These are phyloP conservation scores for Brachypterus glaber DNA, from an alignment of 2,888 invertebrate species.

Conservation along the genomic window DNA sequence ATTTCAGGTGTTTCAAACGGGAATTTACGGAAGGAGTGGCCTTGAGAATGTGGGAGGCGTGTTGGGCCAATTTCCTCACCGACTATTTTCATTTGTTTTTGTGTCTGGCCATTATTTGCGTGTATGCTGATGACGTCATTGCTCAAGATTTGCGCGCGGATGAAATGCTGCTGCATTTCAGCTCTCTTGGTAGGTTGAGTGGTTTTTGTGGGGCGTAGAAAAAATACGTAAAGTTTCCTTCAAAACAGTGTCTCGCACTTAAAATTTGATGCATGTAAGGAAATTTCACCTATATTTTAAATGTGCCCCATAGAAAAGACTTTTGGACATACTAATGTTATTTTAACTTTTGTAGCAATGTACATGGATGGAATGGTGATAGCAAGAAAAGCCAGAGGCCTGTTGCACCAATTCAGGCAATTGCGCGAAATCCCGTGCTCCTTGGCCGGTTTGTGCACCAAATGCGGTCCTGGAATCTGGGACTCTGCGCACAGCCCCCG, in stretches of 20 bases:
- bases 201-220: too few relatives aligned
- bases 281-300: too few relatives aligned
- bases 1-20: constrained; percentile 76
- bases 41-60: constrained; percentile 90
- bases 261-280: too few relatives aligned
- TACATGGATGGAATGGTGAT: constrained; percentile 93
- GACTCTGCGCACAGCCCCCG: constrained; percentile 84
- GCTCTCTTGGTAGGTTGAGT: constrained; percentile 62
- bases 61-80: constrained; percentile 94
- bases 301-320: too few relatives aligned
- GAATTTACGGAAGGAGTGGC: constrained; percentile 86
- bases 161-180: constrained; percentile 91
- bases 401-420: constrained; percentile 85
- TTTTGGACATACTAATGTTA: too few relatives aligned
- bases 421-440: constrained; percentile 82
- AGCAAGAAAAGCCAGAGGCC: constrained; percentile 81
- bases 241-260: too few relatives aligned
- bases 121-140: constrained; percentile 88
- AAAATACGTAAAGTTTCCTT: not conserved
- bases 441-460: constrained; percentile 74
- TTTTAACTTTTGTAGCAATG: too few relatives aligned
- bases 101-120: constrained; percentile 84
- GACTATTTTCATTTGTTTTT: constrained; percentile 94
- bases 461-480: constrained; percentile 91
- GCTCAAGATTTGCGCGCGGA: constrained; percentile 87